Percentiles rank a stretch among this genome's conserved stretches.
These are phyloP conservation scores for Anthoptus insignis DNA, from an alignment of 2,888 invertebrate genomes.

Conservation along the genomic window DNA sequence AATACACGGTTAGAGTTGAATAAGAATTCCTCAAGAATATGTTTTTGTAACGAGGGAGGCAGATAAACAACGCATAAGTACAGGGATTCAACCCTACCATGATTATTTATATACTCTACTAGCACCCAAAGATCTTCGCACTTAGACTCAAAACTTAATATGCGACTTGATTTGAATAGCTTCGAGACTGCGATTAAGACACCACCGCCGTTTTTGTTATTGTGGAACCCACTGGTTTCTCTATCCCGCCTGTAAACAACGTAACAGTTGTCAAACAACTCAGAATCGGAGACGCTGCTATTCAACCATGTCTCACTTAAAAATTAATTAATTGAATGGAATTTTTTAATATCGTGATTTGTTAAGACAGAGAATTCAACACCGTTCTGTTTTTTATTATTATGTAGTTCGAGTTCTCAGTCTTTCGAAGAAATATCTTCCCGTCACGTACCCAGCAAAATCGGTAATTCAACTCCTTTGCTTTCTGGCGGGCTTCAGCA, in stretches of 20 bases:
- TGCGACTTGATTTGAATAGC: background rate
- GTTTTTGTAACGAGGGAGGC: background rate
- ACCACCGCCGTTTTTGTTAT: background rate
- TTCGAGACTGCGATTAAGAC: background rate
- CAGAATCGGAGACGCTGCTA: constrained; percentile 3
- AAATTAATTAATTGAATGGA: too few species aligned
- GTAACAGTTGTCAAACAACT: constrained; percentile 17
- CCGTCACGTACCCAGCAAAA: too few species aligned
- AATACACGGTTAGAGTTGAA: background rate
- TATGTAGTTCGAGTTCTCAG: too few species aligned
- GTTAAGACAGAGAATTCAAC: too few species aligned
- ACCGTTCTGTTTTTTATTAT: too few species aligned
- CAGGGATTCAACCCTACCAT: background rate
- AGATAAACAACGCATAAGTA: background rate
- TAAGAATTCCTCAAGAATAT: background rate
- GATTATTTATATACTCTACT: background rate
- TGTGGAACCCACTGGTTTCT: constrained; percentile 8
- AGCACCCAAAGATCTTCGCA: background rate
- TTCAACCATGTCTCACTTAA: too few species aligned
- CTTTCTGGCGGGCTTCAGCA: too few species aligned
- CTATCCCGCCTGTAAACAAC: constrained; percentile 14
- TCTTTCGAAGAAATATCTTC: too few species aligned
- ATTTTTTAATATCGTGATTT: too few species aligned
- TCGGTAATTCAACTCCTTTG: too few species aligned
- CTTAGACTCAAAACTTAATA: background rate